Percentiles rank a stretch among this genome's conserved stretches.
These are phyloP conservation scores for Hydrolagus colliei DNA, from an alignment of 2,797 vertebrate species.

Conservation along the genomic window DNA sequence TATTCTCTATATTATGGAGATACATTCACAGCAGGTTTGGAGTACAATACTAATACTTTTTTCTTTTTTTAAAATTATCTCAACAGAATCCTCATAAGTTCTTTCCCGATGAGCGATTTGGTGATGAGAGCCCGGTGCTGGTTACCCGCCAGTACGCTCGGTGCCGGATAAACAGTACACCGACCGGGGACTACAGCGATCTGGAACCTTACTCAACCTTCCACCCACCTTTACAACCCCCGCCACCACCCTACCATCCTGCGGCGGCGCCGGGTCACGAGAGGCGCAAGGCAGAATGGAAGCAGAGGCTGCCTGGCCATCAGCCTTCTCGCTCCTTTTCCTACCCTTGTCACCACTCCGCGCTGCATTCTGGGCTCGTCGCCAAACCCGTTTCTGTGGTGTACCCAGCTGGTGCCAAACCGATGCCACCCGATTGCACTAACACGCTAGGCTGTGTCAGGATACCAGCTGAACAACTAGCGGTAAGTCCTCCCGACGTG, in stretches of 20 bases:
- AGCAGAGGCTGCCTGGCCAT: slow-evolving; percentile 78
- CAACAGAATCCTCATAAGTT: slow-evolving; percentile 95
- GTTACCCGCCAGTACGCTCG: slow-evolving; percentile 83
- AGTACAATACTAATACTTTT: background rate
- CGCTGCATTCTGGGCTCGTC: slow-evolving; percentile 71
- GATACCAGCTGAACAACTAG: slow-evolving; percentile 75
- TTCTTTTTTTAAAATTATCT: slow-evolving; percentile 32
- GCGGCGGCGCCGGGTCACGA: slow-evolving; percentile 77
- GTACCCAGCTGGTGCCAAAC: slow-evolving; percentile 70
- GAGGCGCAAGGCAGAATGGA: slow-evolving; percentile 87
- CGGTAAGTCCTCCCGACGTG: slow-evolving; percentile 58
- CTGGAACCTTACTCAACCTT: slow-evolving; percentile 88
- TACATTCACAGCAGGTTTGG: background rate
- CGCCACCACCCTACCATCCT: slow-evolving; percentile 88
- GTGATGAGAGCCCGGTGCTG: slow-evolving; percentile 91
- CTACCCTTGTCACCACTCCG: slow-evolving; percentile 85
- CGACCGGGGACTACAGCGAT: slow-evolving; percentile 87
- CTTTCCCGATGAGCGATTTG: slow-evolving; percentile 94
- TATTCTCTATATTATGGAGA: background rate
- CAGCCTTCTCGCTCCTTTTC: slow-evolving; percentile 91
- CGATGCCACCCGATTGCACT: slow-evolving; percentile 82
- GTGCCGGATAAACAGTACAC: slow-evolving; percentile 88
- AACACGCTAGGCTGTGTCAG: slow-evolving; percentile 66
- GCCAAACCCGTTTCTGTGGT: slow-evolving; percentile 70
- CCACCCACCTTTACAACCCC: slow-evolving; percentile 87